Evolutionary conservation across 1,140 invertebrate species (phyloP).

Genomic region (Neodiprion lecontei): DNA sequence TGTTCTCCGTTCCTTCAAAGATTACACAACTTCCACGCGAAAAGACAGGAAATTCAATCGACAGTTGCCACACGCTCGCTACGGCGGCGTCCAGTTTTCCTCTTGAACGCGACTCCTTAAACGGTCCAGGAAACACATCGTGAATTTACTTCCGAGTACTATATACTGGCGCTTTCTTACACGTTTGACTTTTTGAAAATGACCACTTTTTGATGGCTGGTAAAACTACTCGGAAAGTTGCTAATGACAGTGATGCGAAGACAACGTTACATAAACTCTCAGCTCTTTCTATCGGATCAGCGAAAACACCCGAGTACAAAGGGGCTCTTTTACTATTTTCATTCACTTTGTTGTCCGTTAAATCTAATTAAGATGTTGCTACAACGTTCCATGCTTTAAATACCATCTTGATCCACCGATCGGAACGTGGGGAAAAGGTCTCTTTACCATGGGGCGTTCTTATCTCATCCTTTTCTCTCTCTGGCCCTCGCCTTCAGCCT

Average conservation of each 20-base stretch:
- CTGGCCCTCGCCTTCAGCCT: conserved; percentile 26
- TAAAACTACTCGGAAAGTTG: conserved; percentile 22
- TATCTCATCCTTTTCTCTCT: conserved; percentile 14
- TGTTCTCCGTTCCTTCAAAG: background rate
- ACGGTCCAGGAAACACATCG: background rate
- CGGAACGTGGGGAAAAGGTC: background rate
- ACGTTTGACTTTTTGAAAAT: background rate
- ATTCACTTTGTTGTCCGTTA: conserved; percentile 34
- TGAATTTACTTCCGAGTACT: background rate
- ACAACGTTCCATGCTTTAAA: conserved; percentile 43
- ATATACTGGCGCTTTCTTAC: no score
- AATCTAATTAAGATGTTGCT: conserved; percentile 47
- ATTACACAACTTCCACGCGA: background rate
- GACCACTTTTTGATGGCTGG: no score
- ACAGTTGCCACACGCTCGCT: conserved; percentile 14
- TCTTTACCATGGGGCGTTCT: no score
- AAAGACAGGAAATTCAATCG: background rate
- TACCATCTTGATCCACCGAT: conserved; percentile 45
- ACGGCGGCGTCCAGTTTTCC: background rate
- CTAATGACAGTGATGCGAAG: conserved; percentile 47
- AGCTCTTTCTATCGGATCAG: conserved; percentile 37
- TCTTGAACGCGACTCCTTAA: conserved; percentile 14
- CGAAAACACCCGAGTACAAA: conserved; percentile 37
- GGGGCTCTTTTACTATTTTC: conserved; percentile 13
- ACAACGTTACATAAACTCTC: conserved; percentile 27